phyloP scores from a whole-genome alignment of 2,888 invertebrate species.

The Dusona sp. region DNA sequence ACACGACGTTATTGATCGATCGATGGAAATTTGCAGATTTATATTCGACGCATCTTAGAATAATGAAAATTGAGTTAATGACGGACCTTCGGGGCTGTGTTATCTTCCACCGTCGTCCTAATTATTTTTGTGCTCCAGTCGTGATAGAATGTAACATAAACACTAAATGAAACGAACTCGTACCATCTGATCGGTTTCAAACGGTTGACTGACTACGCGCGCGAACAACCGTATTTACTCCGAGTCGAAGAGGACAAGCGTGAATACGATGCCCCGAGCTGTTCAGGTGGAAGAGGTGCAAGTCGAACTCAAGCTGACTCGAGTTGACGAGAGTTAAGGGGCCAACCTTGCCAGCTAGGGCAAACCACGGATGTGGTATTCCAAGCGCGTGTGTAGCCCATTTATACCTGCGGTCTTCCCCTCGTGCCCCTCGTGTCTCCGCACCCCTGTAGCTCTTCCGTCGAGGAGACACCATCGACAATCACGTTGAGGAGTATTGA shows the following conservation, averaged over 20 bases:
- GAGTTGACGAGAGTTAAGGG: slow-evolving; percentile 55
- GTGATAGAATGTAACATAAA: slow-evolving; percentile 5
- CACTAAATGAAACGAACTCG: slow-evolving; percentile 41
- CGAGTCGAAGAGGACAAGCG: slow-evolving; percentile 21
- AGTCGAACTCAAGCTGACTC: slow-evolving; percentile 35
- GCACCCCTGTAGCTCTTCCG: slow-evolving; percentile 66
- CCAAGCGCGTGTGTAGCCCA: slow-evolving; percentile 83
- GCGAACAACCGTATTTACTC: slow-evolving; percentile 39
- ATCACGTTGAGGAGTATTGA: slow-evolving; percentile 26
- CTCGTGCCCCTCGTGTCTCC: slow-evolving; percentile 71
- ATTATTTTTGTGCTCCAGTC: slow-evolving; percentile 9
- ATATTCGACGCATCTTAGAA: not conserved
- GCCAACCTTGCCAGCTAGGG: slow-evolving; percentile 78
- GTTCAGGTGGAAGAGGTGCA: slow-evolving; percentile 37
- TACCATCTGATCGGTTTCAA: slow-evolving; percentile 9
- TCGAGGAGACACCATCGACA: slow-evolving; percentile 45
- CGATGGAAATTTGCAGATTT: not conserved
- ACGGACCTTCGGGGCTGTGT: slow-evolving; percentile 51
- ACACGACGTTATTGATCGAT: not conserved
- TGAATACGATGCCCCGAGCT: slow-evolving; percentile 14
- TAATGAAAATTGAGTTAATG: not conserved
- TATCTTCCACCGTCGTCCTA: slow-evolving; percentile 37
- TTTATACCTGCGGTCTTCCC: slow-evolving; percentile 81
- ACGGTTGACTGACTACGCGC: slow-evolving; percentile 15
- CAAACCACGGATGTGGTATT: slow-evolving; percentile 83